Percentiles rank a stretch among this genome's conserved stretches.
Evolutionary conservation across 2,797 vertebrate genomes (phyloP).

Genomic region (Xiphophorus birchmanni): DNA sequence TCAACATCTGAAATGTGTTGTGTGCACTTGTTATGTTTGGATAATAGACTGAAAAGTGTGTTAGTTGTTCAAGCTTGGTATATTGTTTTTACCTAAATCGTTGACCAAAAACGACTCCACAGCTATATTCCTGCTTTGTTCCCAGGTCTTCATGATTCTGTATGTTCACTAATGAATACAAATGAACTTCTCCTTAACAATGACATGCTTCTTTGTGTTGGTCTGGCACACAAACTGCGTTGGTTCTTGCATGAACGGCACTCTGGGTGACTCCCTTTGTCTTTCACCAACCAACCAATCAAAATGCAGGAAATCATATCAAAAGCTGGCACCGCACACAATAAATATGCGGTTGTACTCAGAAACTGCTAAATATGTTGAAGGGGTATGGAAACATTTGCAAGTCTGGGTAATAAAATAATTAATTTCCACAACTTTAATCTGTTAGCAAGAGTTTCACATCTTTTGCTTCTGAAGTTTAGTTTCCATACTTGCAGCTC

Average conservation of each 20-base stretch:
- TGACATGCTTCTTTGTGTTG: not conserved
- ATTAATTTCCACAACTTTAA: constrained; percentile 23
- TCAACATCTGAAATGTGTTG: not conserved
- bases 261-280: not conserved
- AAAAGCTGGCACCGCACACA: not conserved
- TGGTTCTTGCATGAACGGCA: not conserved
- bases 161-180: not conserved
- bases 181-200: not conserved
- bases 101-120: not conserved
- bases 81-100: not conserved
- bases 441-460: constrained; percentile 34
- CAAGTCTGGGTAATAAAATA: constrained; percentile 31
- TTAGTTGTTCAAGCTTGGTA: not conserved
- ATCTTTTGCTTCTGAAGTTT: constrained; percentile 47
- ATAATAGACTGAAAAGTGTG: not conserved
- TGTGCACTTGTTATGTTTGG: not conserved
- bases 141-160: not conserved
- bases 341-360: not conserved
- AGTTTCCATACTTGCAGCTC: constrained; percentile 15
- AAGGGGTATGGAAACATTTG: not conserved
- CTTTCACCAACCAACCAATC: not conserved
- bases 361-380: not conserved
- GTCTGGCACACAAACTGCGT: not conserved
- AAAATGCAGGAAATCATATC: not conserved
- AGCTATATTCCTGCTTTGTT: not conserved